phyloP scores from a whole-genome alignment of 2,797 vertebrate genomes.

The Rhynchotus rufescens region DNA sequence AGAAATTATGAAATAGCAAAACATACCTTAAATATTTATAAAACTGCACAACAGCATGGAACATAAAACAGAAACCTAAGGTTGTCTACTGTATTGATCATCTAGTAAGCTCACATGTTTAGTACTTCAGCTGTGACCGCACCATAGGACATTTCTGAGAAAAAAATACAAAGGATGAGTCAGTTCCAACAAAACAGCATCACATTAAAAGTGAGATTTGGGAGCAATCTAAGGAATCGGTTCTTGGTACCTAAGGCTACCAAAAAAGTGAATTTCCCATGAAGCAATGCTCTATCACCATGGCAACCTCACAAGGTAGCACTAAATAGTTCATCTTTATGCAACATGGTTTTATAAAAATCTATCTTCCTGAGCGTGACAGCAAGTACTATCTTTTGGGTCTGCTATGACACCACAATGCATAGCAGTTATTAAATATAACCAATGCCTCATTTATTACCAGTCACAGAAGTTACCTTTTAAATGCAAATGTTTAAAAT shows the following conservation, averaged over 20 bases:
- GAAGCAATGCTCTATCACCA: constrained; percentile 77
- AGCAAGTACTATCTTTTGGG: constrained; percentile 69
- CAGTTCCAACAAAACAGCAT: neutral
- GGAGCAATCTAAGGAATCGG: constrained; percentile 69
- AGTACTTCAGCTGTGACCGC: constrained; percentile 10
- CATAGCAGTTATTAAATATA: constrained; percentile 78
- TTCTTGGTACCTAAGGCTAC: constrained; percentile 62
- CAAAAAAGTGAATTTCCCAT: constrained; percentile 80
- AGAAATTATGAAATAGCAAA: neutral
- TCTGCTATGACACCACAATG: constrained; percentile 77
- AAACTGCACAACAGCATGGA: neutral
- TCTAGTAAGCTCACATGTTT: neutral
- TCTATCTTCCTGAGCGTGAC: constrained; percentile 78
- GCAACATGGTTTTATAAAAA: constrained; percentile 76
- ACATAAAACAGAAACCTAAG: neutral
- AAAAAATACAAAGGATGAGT: constrained; percentile 32
- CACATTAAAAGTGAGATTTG: constrained; percentile 62
- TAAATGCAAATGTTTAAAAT: constrained; percentile 67
- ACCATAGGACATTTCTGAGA: constrained; percentile 1
- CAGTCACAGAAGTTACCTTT: constrained; percentile 67
- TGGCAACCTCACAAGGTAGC: constrained; percentile 79
- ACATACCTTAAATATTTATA: constrained; percentile 16
- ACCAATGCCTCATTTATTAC: constrained; percentile 76
- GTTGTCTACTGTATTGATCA: neutral
- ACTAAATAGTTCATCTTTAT: constrained; percentile 80